Base-by-base conservation (phyloP, 2,888 invertebrate species). In the Brachyptera risi region DNA sequence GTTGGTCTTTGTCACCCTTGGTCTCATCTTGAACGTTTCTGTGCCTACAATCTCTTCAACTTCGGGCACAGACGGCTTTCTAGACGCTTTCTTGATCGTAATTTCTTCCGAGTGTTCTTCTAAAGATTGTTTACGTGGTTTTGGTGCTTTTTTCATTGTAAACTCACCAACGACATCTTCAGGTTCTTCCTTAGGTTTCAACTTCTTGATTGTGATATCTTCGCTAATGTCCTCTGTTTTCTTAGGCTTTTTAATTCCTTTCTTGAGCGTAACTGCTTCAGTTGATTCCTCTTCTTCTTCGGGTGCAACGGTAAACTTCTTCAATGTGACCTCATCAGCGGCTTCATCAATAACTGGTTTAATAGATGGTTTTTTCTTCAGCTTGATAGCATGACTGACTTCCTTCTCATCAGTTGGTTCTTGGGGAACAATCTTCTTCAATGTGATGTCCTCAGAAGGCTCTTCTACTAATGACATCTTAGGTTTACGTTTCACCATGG, bases 11-110 rank as follows among this genome's bases (percentile, higher is more conserved):
- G 85, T 87, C 3, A 79, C 75, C 74, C 85, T 86, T 11, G 90
- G 88, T 68, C 87, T 83, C 75, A 91, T 91, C 38, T 88, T 90
- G 0, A 92, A 90, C 68, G 83, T 87, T 78, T 90, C 87, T 9
- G 85, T 83, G 70, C 87, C 88, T 1, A 86, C 84, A 51, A 84
- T 80, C 78, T 90, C 90, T 44, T 87, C 85, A 65, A 87, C 78
- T 67, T 87, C 86, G 4, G 80, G 76, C 60, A 83, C 75, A 3
- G 81, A 79, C 40, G 83, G 79, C 71, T 87, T 87, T 69, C 84
- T 78, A 3, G 85, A 82, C 68, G 86, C 86, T 73, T 87, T 89
- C 72, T 88, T 88, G 15, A 91, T 80, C 0, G 87, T 90, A 23
- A 89, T 79, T 73, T 85, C 84, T 72, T 85, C 82, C 42, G 82